Conservation (phyloP, 2,888 invertebrate genomes). For the Erannis defoliaria region DNA sequence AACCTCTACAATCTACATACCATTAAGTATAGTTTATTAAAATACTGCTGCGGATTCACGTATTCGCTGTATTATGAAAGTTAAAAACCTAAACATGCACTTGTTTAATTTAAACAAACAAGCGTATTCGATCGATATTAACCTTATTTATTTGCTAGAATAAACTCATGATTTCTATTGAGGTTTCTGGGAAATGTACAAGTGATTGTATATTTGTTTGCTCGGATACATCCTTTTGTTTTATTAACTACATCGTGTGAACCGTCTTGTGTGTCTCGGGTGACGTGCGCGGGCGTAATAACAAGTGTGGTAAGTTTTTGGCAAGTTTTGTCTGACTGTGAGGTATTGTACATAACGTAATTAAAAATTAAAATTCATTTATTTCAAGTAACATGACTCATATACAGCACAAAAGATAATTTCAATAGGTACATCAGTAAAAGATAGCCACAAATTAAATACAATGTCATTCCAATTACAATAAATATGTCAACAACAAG, state of each 20-base stretch:
- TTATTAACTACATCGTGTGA: conserved; percentile 8
- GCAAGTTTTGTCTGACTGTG: neutral
- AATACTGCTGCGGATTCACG: neutral
- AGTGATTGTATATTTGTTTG: conserved; percentile 5
- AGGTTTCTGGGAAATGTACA: neutral
- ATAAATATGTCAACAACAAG: too few relatives aligned
- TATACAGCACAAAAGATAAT: too few relatives aligned
- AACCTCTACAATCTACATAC: too few relatives aligned
- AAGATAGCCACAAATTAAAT: too few relatives aligned
- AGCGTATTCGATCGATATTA: neutral
- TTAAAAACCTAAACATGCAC: neutral
- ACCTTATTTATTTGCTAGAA: neutral
- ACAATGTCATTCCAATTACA: too few relatives aligned
- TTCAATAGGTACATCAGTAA: too few relatives aligned
- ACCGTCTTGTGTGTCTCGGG: neutral
- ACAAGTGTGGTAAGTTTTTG: neutral
- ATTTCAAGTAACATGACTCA: too few relatives aligned
- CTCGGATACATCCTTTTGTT: conserved; percentile 11
- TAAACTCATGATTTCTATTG: conserved; percentile 3
- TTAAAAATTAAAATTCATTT: too few relatives aligned
- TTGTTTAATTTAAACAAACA: neutral
- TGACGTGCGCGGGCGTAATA: neutral
- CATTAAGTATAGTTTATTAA: too few relatives aligned
- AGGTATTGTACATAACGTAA: too few relatives aligned
- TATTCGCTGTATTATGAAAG: neutral